Conservation (phyloP, 2,888 invertebrate genomes). For the Pristionchus exspectatus region DNA sequence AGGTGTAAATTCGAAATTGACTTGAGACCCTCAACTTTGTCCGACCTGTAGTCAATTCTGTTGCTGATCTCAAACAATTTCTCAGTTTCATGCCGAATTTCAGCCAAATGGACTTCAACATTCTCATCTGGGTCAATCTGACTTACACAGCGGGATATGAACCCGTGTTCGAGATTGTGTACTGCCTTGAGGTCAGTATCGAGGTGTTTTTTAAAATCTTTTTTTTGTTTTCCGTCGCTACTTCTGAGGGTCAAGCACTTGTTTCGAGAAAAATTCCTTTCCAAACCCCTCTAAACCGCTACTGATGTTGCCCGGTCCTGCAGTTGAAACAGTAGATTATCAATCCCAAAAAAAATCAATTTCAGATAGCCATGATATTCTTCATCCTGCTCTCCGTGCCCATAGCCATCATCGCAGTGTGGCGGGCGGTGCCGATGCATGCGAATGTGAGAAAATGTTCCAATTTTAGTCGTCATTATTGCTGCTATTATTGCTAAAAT, state of each 20-base stretch:
- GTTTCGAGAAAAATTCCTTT: background rate
- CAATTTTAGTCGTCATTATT: too few species aligned
- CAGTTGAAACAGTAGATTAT: too few species aligned
- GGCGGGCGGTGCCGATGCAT: conserved; percentile 20
- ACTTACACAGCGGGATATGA: background rate
- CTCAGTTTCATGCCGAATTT: background rate
- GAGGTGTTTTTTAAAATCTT: background rate
- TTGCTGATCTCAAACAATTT: background rate
- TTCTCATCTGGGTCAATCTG: conserved; percentile 39
- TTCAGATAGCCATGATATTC: background rate
- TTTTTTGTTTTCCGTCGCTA: background rate
- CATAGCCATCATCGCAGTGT: conserved; percentile 3
- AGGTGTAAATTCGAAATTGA: background rate
- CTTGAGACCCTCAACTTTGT: background rate
- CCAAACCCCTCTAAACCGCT: too few species aligned
- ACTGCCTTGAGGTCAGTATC: background rate
- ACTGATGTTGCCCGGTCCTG: too few species aligned
- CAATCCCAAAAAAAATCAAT: background rate
- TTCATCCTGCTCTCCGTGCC: background rate
- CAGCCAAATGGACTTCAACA: conserved; percentile 6
- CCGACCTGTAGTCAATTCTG: background rate
- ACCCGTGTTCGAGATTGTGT: background rate
- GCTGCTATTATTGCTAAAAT: too few species aligned
- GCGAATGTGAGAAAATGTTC: background rate
- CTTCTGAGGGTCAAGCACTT: background rate